Evolutionary conservation across 1,140 invertebrate genomes (phyloP), one percentile per base, ranked within the genome.

Genomic region (Apis dorsata): DNA sequence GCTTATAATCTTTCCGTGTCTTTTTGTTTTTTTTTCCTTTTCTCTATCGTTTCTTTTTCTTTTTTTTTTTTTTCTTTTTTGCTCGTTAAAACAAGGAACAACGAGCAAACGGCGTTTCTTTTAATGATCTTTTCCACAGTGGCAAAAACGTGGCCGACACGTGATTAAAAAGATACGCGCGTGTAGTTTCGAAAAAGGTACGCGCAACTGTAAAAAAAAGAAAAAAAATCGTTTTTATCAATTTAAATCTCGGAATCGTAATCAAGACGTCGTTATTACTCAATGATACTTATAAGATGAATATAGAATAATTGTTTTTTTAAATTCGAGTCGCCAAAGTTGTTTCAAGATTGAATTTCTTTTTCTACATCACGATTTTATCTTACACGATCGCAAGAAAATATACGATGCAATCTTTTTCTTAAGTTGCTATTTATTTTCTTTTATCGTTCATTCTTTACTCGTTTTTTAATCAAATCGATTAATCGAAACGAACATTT

Each of bases 31-130:
- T 60, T 60, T 21, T n/a, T 60, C 11, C 11, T 11, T 10, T 9
- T 1, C 12, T 24, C n/a, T 12, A 44, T 24, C 10, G n/a, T 13
- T 24, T 59, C 19, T 11, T 60, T 21, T 60, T 34, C 24, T 9
- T 63, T 13, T 13, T 51, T 9, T 51, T n/a, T 10, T 11, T 15
- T 24, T n/a, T n/a, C n/a, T n/a, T 49, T 70, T 51, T 11, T 49
- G 68, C 49, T 24, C 68, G 68, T 70, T 53, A 53, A 70, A 70
- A 53, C 11, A 17, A 72, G 24, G 19, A 72, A 55, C 70, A 70
- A 70, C 53, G 17, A 28, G 15, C 70, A 12, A 19, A 19, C 51
- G 7, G 70, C 17, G 70, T 34, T 55, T 34, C 49, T 70, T 70
- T 24, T 70, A 70, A 70, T 13, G 49, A 70, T 13, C 68, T 51